A percentile compares a stretch with the other conserved stretches of the same genome.
Conservation (phyloP, 2,113 vertebrate genomes). For the Kobus ellipsiprymnus region DNA sequence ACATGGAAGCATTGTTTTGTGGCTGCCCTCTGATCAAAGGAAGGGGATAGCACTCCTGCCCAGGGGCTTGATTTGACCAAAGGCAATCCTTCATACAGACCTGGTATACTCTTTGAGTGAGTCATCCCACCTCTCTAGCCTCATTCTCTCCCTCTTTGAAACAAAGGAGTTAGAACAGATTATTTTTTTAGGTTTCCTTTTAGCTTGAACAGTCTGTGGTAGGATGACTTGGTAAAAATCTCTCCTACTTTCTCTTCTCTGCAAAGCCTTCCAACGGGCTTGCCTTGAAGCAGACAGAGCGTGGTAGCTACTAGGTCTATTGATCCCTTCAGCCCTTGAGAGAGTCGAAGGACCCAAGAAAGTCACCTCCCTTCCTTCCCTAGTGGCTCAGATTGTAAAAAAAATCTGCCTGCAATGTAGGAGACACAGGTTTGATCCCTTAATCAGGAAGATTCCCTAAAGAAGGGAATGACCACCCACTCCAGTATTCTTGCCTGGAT, state of each 20-base stretch:
- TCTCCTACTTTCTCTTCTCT: neutral
- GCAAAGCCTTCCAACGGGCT: neutral
- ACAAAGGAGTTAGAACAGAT: neutral
- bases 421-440: neutral
- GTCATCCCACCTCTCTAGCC: neutral
- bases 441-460: neutral
- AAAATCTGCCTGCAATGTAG: neutral
- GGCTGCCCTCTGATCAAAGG: neutral
- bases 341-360: neutral
- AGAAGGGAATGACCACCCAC: neutral
- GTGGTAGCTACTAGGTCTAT: neutral
- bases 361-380: neutral
- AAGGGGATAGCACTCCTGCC: neutral
- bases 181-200: neutral
- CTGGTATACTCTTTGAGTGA: neutral
- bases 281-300: neutral
- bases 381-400: neutral
- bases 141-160: neutral
- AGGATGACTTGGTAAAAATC: neutral
- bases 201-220: neutral
- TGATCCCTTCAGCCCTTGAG: neutral
- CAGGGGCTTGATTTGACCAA: neutral
- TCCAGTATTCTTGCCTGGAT: neutral
- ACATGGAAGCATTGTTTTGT: neutral
- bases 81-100: neutral